Evolutionary conservation across 2,888 invertebrate species (phyloP).

Genomic region (Chromoteleia sp.): DNA sequence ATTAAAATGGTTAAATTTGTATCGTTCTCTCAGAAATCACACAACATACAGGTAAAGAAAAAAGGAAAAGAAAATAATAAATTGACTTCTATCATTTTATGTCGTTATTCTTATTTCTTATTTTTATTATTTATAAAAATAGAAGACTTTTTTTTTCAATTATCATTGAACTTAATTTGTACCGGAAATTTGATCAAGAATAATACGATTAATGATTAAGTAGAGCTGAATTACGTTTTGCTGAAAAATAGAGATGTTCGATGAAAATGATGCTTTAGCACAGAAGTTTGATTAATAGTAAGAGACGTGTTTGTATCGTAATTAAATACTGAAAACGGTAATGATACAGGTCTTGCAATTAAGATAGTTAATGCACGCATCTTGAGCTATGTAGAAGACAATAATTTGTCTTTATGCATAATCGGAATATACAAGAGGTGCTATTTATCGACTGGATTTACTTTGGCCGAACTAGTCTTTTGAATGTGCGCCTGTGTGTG

Average conservation of each 20-base stretch:
- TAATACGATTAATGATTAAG: constrained; percentile 2
- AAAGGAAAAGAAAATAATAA: too few species aligned
- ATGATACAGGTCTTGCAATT: constrained; percentile 28
- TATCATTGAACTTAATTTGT: background rate
- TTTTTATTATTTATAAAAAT: too few species aligned
- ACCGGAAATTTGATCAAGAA: constrained; percentile 4
- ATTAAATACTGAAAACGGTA: constrained; percentile 23
- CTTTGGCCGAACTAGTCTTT: constrained; percentile 42
- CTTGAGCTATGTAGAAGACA: constrained; percentile 26
- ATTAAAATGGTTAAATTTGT: too few species aligned
- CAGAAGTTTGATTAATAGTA: constrained; percentile 24
- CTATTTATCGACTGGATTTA: constrained; percentile 51
- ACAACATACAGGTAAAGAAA: too few species aligned
- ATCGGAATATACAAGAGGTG: constrained; percentile 24
- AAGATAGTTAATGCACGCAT: constrained; percentile 30
- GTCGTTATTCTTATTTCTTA: too few species aligned
- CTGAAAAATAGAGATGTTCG: constrained; percentile 4
- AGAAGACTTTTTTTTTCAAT: too few species aligned
- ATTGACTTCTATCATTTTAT: too few species aligned
- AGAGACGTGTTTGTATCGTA: constrained; percentile 41
- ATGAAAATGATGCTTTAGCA: constrained; percentile 7
- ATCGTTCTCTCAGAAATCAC: too few species aligned
- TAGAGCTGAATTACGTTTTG: background rate
- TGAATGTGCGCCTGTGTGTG: constrained; percentile 1
- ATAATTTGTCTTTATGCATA: constrained; percentile 45